These are phyloP conservation scores for Adelognathus sp. DNA, from an alignment of 2,888 invertebrate genomes.

Conservation along the genomic window DNA sequence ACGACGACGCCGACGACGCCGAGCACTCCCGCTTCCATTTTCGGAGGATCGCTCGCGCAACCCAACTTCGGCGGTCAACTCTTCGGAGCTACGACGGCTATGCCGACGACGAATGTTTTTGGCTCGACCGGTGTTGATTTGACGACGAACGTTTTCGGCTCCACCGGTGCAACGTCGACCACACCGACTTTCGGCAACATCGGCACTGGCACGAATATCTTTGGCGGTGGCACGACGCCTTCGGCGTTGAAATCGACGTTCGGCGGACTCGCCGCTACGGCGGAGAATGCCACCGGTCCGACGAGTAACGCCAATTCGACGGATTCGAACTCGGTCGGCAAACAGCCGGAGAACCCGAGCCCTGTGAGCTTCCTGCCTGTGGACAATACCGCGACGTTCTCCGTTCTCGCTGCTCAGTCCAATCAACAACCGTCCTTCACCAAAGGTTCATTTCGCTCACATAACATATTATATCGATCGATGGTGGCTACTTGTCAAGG, in stretches of 20 bases:
- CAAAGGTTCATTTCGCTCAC: slow-evolving; percentile 62
- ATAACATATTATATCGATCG: too few relatives aligned
- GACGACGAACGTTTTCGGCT: slow-evolving; percentile 16
- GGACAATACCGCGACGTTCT: slow-evolving; percentile 70
- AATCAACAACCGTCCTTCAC: slow-evolving; percentile 69
- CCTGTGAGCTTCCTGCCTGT: slow-evolving; percentile 67
- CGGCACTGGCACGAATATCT: slow-evolving; percentile 25
- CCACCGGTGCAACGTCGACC: slow-evolving; percentile 11
- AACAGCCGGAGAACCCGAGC: background rate
- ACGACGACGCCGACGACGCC: slow-evolving; percentile 48
- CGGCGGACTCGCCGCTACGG: background rate
- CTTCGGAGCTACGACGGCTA: slow-evolving; percentile 2
- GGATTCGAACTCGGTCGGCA: background rate
- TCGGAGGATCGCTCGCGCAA: background rate
- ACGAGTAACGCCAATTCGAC: slow-evolving; percentile 1
- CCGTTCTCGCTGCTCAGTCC: slow-evolving; percentile 69
- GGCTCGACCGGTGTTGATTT: slow-evolving; percentile 7
- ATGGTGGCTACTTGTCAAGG: too few relatives aligned
- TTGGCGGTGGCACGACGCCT: background rate
- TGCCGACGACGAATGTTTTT: background rate
- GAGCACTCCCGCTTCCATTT: background rate
- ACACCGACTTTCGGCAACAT: slow-evolving; percentile 44
- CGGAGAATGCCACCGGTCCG: slow-evolving; percentile 6
- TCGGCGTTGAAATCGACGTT: slow-evolving; percentile 34
- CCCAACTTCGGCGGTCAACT: slow-evolving; percentile 19